Evolutionary conservation across 2,888 invertebrate genomes (phyloP), one percentile per base, ranked within the genome.

Genomic region (Bombyx huttoni): DNA sequence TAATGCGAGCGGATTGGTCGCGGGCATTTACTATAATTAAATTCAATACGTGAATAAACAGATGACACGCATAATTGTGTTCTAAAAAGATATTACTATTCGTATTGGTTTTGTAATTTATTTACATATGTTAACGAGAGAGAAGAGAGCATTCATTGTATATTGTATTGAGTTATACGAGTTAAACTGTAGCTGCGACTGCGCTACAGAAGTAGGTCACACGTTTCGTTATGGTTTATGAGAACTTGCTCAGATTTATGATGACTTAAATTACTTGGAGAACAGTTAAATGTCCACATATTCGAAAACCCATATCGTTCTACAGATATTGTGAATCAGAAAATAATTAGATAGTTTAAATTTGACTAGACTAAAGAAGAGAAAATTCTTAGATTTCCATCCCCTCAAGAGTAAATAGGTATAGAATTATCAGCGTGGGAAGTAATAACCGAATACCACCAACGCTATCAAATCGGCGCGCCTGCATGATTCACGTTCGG

Each of bases 401-500:
- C 8, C 12, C 8, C 8, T 6, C 12, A 6, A 40, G 7, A 40
- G 12, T 40, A 40, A 12, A 40, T 10, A 12, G 40, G 40, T 3
- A 40, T 10, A 40, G 40, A 12, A 12, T 10, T 10, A 10, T 40
- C 8, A 7, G 40, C 9, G 8, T 8, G 12, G 40, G 12, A 40
- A 40, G 40, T 40, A 40, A 40, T 40, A 6, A 40, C 12, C 40
- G 12, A 12, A 40, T 40, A 40, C 9, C 8, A 40, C 9, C 40
- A 40, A 40, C 40, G 40, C 40, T 40, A 40, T 10, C 40, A 40
- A 40, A 40, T 50, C 48, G 54, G 49, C 55, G 47, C 51, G 57
- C 62, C 67, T 66, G 70, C 69, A 73, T 85, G 84, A 85, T 71
- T 85, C 86, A 85, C 71, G 65, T 61, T 40, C 66, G 73, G 73